These are phyloP conservation scores for Hydrolagus affinis DNA, from an alignment of 2,113 vertebrate species.

Conservation along the genomic window DNA sequence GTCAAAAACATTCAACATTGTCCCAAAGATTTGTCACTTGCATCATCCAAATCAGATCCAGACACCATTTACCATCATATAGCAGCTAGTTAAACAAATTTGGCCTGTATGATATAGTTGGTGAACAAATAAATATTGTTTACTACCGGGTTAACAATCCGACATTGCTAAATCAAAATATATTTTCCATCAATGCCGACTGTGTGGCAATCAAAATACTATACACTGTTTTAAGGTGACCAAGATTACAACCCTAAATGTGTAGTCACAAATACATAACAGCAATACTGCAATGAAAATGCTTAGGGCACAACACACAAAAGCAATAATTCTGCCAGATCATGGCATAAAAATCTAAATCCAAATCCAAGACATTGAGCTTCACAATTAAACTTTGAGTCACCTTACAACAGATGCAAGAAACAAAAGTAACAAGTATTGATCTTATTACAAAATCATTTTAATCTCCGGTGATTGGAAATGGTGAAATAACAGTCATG, in stretches of 20 bases:
- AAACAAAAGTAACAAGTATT: conserved; percentile 47
- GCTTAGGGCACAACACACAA: conserved; percentile 29
- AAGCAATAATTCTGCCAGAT: conserved; percentile 30
- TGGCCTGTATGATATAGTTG: conserved; percentile 78
- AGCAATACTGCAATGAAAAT: conserved; percentile 47
- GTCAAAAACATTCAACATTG: conserved; percentile 76
- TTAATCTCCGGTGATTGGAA: conserved; percentile 24
- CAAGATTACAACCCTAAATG: conserved; percentile 46
- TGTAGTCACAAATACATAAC: conserved; percentile 65
- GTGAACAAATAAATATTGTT: conserved; percentile 64
- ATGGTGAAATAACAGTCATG: background rate
- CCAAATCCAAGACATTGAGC: conserved; percentile 59
- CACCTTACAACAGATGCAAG: conserved; percentile 91
- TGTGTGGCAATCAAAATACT: conserved; percentile 53
- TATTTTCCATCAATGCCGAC: conserved; percentile 51
- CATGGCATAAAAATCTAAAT: conserved; percentile 30
- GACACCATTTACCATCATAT: conserved; percentile 19
- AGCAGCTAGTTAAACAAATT: conserved; percentile 44
- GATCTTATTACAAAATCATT: conserved; percentile 29
- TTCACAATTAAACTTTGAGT: conserved; percentile 67
- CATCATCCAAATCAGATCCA: conserved; percentile 20
- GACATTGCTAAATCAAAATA: conserved; percentile 57
- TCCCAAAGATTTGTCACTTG: conserved; percentile 71
- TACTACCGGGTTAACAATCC: conserved; percentile 68
- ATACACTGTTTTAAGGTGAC: conserved; percentile 74